Conservation (phyloP, 2,888 invertebrate species). For the Dryadula phaetusa region DNA sequence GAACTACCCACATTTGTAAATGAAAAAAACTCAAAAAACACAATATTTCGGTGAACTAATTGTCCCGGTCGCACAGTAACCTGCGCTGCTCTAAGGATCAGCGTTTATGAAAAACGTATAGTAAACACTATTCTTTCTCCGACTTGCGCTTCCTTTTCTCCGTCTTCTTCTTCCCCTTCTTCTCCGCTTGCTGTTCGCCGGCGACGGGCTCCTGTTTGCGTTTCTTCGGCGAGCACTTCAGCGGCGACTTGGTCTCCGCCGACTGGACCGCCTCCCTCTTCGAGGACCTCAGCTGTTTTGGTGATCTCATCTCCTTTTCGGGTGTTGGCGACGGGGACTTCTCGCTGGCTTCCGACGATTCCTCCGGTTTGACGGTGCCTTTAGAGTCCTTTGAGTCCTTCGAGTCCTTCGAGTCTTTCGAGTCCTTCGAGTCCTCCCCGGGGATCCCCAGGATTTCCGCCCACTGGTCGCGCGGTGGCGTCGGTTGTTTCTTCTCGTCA, state of each 20-base stretch:
- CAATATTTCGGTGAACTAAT: conserved; percentile 26
- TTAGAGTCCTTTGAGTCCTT: conserved; percentile 49
- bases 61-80: conserved; percentile 44
- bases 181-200: conserved; percentile 60
- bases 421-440: conserved; percentile 56
- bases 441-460: conserved; percentile 79
- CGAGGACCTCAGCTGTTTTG: conserved; percentile 69
- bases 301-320: conserved; percentile 60
- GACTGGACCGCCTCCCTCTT: conserved; percentile 62
- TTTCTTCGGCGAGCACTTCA: conserved; percentile 70
- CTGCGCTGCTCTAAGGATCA: conserved; percentile 49
- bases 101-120: conserved; percentile 68
- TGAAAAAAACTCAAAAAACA: neutral
- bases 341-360: conserved; percentile 47
- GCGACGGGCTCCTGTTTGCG: conserved; percentile 60
- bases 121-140: conserved; percentile 79
- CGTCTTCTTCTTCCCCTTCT: conserved; percentile 54
- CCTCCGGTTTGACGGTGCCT: conserved; percentile 43
- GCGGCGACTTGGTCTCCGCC: conserved; percentile 58
- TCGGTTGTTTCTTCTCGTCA: conserved; percentile 73
- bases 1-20: conserved; percentile 29
- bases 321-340: conserved; percentile 52
- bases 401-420: conserved; percentile 47
- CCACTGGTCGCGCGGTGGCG: conserved; percentile 79
- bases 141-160: conserved; percentile 63